Base-by-base conservation (phyloP, 30 jellyfish, hydroid and myxozoan genomes). In the Chrysaora quinquecirrha region DNA sequence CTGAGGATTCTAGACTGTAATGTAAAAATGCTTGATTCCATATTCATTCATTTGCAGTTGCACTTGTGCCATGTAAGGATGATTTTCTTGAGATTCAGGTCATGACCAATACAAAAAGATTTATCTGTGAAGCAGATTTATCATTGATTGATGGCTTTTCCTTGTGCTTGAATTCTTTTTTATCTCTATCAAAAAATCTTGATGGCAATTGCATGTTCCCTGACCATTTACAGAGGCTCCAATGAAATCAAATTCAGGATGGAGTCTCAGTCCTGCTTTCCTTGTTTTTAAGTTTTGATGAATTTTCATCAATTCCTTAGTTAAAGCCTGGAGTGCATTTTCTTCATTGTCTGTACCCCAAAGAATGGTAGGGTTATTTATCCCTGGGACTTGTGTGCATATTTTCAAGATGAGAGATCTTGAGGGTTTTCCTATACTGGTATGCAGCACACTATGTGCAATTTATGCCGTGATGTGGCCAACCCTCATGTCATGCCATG, bases 1-100 rank as follows among this genome's bases (percentile, higher is more conserved):
- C 61, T 67, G 65, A 3, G 90, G 93, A 0, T 0, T 68, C 90
- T 67, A 82, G 0, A 82, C 84, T 0, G 31, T 49, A 48, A 67
- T 34, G 43, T 82, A 3, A 18, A 25, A 34, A 20, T 14, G 10
- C 28, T 81, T 69, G 10, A 67, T 49, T 25, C 52, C 47, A 38
- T 67, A 49, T 24, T 48, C 47, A 69, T 50, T 0, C 83, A 79
- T n/a, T n/a, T n/a, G n/a, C n/a, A n/a, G n/a, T n/a, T n/a, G n/a
- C n/a, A n/a, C n/a, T n/a, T n/a, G n/a, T 0, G 87, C 28, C 73
- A 30, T 30, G 71, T 79, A 79, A 0, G 46, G 1, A 65, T 79
- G 90, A 32, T 32, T 63, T 29, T 71, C 62, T 75, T 75, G 12
- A 69, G 34, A n/a, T 23, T 28, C 65, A 23, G 81, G 22, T 27